A percentile compares a stretch with the other conserved stretches of the same genome.
phyloP scores from a whole-genome alignment of 2,888 invertebrate genomes.

The Andrena praecox region DNA sequence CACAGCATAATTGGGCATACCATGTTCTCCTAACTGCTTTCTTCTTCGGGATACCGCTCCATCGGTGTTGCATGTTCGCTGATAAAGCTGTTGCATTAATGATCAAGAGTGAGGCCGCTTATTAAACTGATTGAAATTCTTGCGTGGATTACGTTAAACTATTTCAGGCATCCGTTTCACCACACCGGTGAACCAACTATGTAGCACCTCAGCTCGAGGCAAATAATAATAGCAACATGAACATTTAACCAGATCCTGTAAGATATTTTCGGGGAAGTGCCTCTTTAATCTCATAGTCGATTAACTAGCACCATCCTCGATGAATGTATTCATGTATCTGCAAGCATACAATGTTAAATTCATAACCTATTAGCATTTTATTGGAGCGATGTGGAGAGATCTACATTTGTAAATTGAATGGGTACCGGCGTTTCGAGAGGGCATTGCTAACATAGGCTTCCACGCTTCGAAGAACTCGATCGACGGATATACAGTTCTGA shows the following conservation, averaged over 20 bases:
- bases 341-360: background rate
- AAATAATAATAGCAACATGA: too few species aligned
- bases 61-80: background rate
- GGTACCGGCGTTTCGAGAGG: conserved; percentile 1
- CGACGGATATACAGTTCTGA: conserved; percentile 39
- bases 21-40: background rate
- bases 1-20: conserved; percentile 27
- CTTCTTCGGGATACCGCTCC: background rate
- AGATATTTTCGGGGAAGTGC: too few species aligned
- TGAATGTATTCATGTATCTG: too few species aligned
- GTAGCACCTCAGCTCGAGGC: too few species aligned
- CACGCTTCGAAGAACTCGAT: conserved; percentile 50
- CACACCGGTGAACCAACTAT: too few species aligned
- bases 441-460: conserved; percentile 34
- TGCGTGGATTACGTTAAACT: conserved; percentile 5
- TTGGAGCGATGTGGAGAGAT: background rate
- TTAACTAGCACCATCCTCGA: too few species aligned
- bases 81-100: conserved; percentile 5
- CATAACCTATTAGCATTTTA: background rate
- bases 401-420: conserved; percentile 31
- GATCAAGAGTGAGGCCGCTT: conserved; percentile 6
- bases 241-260: too few species aligned
- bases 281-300: too few species aligned
- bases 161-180: conserved; percentile 15
- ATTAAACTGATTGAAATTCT: conserved; percentile 23